Evolutionary conservation across 2,113 vertebrate species (phyloP).

Genomic region (Mustela lutreola): DNA sequence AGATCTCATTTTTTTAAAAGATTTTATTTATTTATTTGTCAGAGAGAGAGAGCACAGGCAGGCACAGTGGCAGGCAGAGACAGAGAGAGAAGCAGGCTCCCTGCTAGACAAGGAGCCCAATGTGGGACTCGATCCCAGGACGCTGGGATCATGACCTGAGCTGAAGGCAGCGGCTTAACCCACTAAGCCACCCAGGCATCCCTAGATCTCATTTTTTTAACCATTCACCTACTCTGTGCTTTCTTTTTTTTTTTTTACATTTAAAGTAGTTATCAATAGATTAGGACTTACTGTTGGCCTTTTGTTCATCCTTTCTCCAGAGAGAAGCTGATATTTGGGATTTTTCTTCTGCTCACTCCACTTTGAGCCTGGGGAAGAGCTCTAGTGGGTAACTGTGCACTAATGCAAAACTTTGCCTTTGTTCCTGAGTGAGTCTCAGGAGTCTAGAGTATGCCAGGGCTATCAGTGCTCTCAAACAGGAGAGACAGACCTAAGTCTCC

Average conservation of each 20-base stretch:
- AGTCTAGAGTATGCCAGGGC: neutral
- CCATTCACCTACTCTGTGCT: neutral
- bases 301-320: neutral
- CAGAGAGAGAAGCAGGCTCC: no score
- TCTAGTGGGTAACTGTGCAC: neutral
- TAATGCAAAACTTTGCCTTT: neutral
- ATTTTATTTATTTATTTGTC: no score
- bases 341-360: neutral
- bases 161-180: no score
- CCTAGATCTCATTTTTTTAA: neutral
- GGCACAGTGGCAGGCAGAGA: no score
- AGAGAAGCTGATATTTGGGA: neutral
- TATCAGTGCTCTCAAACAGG: neutral
- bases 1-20: neutral
- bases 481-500: neutral
- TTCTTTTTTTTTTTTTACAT: neutral
- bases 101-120: no score
- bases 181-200: no score
- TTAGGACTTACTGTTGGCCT: neutral
- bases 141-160: no score
- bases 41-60: no score
- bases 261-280: neutral
- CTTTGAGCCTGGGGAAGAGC: neutral
- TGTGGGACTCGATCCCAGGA: no score
- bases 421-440: neutral